These are phyloP conservation scores for Ammodytes marinus DNA, from an alignment of 2,113 vertebrate species.

Conservation along the genomic window DNA sequence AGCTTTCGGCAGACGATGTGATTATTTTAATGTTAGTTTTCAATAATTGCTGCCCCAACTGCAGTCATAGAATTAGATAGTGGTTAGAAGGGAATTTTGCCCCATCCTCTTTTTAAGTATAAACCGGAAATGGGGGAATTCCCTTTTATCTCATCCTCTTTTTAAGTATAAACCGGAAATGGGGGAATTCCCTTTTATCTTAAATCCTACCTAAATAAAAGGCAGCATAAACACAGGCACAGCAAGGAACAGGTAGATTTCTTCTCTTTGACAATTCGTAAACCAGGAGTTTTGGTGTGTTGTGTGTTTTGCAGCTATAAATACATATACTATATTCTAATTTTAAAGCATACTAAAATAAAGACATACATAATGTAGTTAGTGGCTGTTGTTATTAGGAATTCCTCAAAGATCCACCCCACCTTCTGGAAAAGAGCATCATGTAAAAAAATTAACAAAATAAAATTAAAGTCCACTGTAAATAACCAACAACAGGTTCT, in stretches of 20 bases:
- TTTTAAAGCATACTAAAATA: background rate
- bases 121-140: background rate
- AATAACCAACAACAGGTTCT: background rate
- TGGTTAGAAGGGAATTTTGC: background rate
- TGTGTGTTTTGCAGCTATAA: background rate
- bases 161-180: background rate
- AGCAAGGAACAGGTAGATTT: background rate
- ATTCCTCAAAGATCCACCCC: no score
- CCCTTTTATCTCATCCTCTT: background rate
- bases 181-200: background rate
- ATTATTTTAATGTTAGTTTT: slow-evolving; percentile 24
- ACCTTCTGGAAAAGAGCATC: background rate
- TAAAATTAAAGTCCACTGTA: no score
- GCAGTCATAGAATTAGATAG: background rate
- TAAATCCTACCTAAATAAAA: slow-evolving; percentile 2
- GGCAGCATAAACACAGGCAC: background rate
- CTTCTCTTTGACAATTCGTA: slow-evolving; percentile 2
- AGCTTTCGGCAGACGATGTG: background rate
- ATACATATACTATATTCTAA: background rate
- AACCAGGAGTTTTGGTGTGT: background rate
- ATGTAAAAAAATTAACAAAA: background rate
- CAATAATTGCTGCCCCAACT: slow-evolving; percentile 6
- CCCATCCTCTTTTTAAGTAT: background rate
- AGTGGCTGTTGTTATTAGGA: background rate
- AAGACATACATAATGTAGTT: background rate